Evolutionary conservation across 2,888 invertebrate species (phyloP), one percentile per base, ranked within the genome.

Genomic region (Alitta virens): DNA sequence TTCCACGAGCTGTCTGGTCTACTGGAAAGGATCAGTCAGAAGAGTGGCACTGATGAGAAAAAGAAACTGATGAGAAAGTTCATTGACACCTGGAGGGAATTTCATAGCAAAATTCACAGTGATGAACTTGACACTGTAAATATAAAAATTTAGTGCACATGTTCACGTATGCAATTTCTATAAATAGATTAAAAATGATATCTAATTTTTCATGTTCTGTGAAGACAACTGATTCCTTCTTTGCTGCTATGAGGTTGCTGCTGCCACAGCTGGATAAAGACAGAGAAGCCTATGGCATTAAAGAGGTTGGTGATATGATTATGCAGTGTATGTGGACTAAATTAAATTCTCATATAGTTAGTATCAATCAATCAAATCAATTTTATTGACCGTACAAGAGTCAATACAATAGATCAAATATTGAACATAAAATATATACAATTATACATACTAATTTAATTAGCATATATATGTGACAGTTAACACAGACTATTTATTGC

Each of bases 251-350:
- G 71, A 86, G 95, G 67, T 84, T 95, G 38, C 80, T 96, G 12
- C 75, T 95, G 27, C 94, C 95, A 0, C 85, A 87, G 63, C 83
- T 87, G 38, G 96, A 96, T 75, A 87, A 89, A 68, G 89, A 90
- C 69, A 86, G 95, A 69, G 87, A 87, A 43, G 86, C 92, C 0
- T 93, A 93, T 82, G 91, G 93, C 23, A 85, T 96, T 65, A 91
- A 92, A 83, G 90, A 91, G 77, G 83, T 82, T 68, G 61, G 63
- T 56, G 24, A 24, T 16, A n/a, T n/a, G n/a, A n/a, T n/a, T n/a
- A n/a, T n/a, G n/a, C n/a, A n/a, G n/a, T n/a, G n/a, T n/a, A n/a
- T n/a, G n/a, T n/a, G n/a, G n/a, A n/a, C n/a, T n/a, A n/a, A n/a
- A n/a, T n/a, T n/a, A n/a, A n/a, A n/a, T n/a, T n/a, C n/a, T n/a